A percentile compares a stretch with the other conserved stretches of the same genome.
Conservation (phyloP, 2,888 invertebrate genomes). For the Coelopa pilipes region DNA sequence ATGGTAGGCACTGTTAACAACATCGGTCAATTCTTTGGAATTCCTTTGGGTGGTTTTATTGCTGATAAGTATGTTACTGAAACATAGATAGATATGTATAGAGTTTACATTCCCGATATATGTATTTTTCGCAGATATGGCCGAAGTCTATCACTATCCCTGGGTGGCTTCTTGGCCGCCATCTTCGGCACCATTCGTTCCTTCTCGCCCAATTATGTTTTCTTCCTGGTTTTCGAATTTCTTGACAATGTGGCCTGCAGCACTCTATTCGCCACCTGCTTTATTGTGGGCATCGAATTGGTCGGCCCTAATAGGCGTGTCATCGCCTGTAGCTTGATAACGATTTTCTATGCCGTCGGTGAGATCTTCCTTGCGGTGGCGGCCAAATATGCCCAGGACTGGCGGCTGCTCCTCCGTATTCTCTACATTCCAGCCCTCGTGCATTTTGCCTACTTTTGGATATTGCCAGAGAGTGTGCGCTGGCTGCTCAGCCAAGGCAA, state of each 20-base stretch:
- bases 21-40: constrained; percentile 78
- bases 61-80: constrained; percentile 73
- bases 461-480: constrained; percentile 78
- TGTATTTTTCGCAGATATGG: constrained; percentile 67
- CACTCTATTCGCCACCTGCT: constrained; percentile 78
- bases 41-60: constrained; percentile 73
- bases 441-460: constrained; percentile 75
- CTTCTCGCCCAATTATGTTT: constrained; percentile 75
- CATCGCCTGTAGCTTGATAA: constrained; percentile 76
- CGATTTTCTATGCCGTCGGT: constrained; percentile 78
- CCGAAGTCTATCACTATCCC: constrained; percentile 71
- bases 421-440: constrained; percentile 76
- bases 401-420: constrained; percentile 75
- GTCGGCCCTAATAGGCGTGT: constrained; percentile 80
- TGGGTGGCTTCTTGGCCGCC: constrained; percentile 70
- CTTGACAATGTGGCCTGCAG: constrained; percentile 77
- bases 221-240: constrained; percentile 78
- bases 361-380: constrained; percentile 75
- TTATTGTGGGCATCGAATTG: constrained; percentile 80
- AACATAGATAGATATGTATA: too few species aligned
- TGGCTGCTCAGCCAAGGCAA: constrained; percentile 78
- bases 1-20: constrained; percentile 80
- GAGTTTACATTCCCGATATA: too few species aligned
- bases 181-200: constrained; percentile 76
- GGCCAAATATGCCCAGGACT: constrained; percentile 76